Base-by-base conservation (phyloP, 2,888 invertebrate genomes). In the Cyrtodaria siliqua region DNA sequence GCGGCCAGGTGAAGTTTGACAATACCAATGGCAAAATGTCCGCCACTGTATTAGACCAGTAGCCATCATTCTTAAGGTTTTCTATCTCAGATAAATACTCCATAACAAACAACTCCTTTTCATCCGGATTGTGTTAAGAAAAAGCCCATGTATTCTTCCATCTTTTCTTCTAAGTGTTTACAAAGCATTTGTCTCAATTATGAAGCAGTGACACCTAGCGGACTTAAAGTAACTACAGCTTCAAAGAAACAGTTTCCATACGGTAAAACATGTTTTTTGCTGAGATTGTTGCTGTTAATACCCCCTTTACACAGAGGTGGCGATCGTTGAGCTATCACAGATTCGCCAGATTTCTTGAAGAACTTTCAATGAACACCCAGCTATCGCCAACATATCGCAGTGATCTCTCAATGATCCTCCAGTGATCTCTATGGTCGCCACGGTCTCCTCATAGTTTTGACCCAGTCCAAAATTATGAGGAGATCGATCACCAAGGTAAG, bases 1-100 rank as follows among this genome's bases (percentile, higher is more conserved):
- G 14, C 44, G 14, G 12, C 24, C 49, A 47, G n/a, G 49, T 14
- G 29, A 26, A 47, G 42, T 57, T 57, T 49, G 57, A 44, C 20
- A 69, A 26, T 9, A 53, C 68, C 18, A 69, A 29, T 18, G 69
- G 55, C 6, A 69, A 44, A 44, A 61, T 12, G 33, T 69, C 69
- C 24, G 63, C 63, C 16, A 61, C 24, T 20, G 60, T 40, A 27
- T 27, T 42, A 52, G 50, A 33, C 49, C 55, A 55, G 40, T 53
- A 24, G 14, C 69, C 60, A 44, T 50, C 61, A 53, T 52, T n/a
- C 14, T 33, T 52, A 27, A 59, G 38, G 26, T 49, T 27, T 4
- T 60, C 38, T 12, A 49, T 42, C 18, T 68, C 42, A 50, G 14
- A 23, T 23, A 62, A 20, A 38, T 62, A 62, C 23, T 62, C 59